Conservation (phyloP, 2,797 vertebrate species). For the Brotula barbata region DNA sequence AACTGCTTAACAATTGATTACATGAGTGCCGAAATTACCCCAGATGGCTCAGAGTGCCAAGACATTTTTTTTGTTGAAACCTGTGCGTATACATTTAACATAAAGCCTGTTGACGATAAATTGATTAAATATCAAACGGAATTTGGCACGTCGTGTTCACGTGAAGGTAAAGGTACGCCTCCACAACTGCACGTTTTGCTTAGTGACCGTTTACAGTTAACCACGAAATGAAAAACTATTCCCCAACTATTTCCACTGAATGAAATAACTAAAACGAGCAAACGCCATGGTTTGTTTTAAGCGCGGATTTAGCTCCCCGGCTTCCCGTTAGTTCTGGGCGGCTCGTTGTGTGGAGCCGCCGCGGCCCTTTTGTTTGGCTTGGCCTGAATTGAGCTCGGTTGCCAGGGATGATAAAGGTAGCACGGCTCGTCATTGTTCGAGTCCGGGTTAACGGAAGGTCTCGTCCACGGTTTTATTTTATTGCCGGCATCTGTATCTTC, state of each 20-base stretch:
- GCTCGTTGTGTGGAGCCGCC: constrained; percentile 11
- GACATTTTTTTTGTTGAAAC: accelerated
- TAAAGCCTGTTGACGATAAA: neutral
- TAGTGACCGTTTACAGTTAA: neutral
- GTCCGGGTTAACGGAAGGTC: constrained; percentile 43
- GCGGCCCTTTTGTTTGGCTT: constrained; percentile 34
- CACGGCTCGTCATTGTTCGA: constrained; percentile 29
- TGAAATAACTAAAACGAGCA: no score
- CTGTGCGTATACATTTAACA: accelerated
- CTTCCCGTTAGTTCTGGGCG: neutral
- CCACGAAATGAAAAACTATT: neutral
- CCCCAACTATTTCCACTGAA: neutral
- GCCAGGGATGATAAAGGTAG: constrained; percentile 21
- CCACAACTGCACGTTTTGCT: neutral
- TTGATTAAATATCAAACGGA: neutral
- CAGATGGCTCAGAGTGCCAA: accelerated
- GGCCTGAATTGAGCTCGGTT: constrained; percentile 30
- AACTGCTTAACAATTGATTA: accelerated
- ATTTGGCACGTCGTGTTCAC: neutral
- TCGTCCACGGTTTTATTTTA: neutral
- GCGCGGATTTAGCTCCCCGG: neutral
- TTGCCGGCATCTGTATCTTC: neutral
- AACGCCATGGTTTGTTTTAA: no score
- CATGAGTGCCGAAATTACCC: neutral
- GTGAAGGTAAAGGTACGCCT: neutral